Conservation (phyloP, 1,140 invertebrate species). For the Scaptomyza montana region DNA sequence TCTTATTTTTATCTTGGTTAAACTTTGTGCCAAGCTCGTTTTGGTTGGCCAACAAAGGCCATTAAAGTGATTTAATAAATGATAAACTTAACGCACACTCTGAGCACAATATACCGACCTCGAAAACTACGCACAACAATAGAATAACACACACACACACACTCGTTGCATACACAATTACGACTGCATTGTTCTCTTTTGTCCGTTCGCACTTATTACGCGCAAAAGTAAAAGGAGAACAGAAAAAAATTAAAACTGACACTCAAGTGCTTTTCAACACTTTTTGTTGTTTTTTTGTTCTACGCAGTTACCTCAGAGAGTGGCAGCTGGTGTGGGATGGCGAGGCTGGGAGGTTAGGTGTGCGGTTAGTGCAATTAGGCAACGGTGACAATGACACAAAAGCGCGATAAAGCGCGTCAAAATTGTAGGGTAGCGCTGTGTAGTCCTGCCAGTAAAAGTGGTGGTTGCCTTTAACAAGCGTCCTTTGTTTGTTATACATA, state of each 20-base stretch:
- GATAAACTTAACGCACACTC: slow-evolving; percentile 65
- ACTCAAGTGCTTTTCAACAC: slow-evolving; percentile 70
- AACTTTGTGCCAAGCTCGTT: slow-evolving; percentile 14
- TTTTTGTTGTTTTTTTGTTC: slow-evolving; percentile 19
- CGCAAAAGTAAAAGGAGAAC: slow-evolving; percentile 34
- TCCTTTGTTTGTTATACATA: slow-evolving; percentile 52
- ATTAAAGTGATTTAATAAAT: slow-evolving; percentile 78
- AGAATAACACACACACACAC: slow-evolving; percentile 15
- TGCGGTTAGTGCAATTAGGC: slow-evolving; percentile 78
- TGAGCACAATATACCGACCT: slow-evolving; percentile 49
- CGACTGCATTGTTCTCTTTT: slow-evolving; percentile 75
- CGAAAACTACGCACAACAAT: slow-evolving; percentile 52
- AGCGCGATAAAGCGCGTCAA: slow-evolving; percentile 67
- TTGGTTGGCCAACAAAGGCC: slow-evolving; percentile 41
- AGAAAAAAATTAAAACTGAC: slow-evolving; percentile 41
- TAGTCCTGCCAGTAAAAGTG: slow-evolving; percentile 45
- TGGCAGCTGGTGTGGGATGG: background rate
- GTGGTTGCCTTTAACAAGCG: slow-evolving; percentile 61
- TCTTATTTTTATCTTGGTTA: background rate
- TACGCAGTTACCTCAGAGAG: background rate
- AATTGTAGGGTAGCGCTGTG: slow-evolving; percentile 32
- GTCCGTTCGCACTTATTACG: slow-evolving; percentile 55
- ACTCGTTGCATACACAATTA: slow-evolving; percentile 58
- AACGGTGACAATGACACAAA: slow-evolving; percentile 78
- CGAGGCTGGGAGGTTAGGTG: background rate